phyloP scores from a whole-genome alignment of 2,888 invertebrate species.

The Lepas anatifera region DNA sequence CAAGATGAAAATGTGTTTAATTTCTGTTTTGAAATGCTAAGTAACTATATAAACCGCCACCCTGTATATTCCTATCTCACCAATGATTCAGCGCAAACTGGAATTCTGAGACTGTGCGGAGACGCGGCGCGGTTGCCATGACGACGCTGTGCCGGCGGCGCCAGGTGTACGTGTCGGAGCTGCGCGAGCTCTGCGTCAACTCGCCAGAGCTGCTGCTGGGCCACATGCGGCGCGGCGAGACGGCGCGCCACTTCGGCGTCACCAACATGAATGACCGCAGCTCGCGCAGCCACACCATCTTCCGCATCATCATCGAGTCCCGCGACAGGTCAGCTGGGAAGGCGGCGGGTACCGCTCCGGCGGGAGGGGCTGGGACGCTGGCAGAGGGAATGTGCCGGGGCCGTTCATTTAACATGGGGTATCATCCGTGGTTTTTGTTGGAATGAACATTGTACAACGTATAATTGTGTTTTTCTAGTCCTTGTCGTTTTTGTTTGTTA shows the following conservation, averaged over 20 bases:
- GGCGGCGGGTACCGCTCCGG: neutral
- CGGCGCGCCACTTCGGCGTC: slow-evolving; percentile 56
- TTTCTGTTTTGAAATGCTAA: no score
- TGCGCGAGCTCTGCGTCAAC: slow-evolving; percentile 23
- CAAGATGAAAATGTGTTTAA: no score
- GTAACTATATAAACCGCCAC: no score
- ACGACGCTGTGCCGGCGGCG: neutral
- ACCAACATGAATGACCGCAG: slow-evolving; percentile 82
- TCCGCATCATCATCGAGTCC: slow-evolving; percentile 44
- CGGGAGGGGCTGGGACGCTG: no score
- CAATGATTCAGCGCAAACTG: no score
- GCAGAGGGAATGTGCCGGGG: no score
- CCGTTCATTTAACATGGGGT: no score
- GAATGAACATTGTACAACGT: slow-evolving; percentile 43
- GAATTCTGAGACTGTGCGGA: no score
- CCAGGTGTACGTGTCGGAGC: slow-evolving; percentile 19
- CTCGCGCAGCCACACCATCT: slow-evolving; percentile 79
- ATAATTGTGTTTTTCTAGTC: slow-evolving; percentile 24
- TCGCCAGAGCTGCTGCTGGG: slow-evolving; percentile 18
- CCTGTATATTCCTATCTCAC: no score
- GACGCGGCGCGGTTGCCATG: no score
- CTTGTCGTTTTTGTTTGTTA: neutral
- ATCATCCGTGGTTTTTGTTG: no score
- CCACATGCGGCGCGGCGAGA: slow-evolving; percentile 42
- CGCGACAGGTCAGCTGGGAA: neutral